A percentile compares a stretch with the other conserved stretches of the same genome.
Evolutionary conservation across 2,888 invertebrate species (phyloP).

Genomic region (Volucella zonaria): DNA sequence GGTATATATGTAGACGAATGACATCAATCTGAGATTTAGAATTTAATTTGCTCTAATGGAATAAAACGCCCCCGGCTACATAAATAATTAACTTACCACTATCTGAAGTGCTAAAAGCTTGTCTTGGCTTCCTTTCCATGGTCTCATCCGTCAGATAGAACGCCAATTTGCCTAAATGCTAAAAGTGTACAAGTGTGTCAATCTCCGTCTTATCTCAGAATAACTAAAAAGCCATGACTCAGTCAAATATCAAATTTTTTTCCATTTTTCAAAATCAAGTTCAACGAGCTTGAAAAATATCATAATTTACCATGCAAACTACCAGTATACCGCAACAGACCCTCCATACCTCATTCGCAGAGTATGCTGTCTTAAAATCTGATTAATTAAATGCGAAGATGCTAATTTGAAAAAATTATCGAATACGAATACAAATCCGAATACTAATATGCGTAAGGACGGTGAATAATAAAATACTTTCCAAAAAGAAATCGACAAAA

Average conservation of each 20-base stretch:
- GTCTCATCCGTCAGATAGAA: background rate
- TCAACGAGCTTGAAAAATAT: constrained; percentile 9
- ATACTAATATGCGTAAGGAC: constrained; percentile 24
- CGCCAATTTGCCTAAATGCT: constrained; percentile 3
- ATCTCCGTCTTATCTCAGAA: constrained; percentile 2
- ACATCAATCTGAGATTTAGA: too few relatives aligned
- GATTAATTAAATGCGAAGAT: constrained; percentile 47
- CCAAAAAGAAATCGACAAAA: constrained; percentile 23
- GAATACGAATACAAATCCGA: background rate
- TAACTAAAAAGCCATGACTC: background rate
- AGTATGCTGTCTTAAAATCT: constrained; percentile 18
- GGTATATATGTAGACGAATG: background rate
- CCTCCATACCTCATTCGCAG: background rate
- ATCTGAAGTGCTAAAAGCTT: too few relatives aligned
- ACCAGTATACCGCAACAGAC: background rate
- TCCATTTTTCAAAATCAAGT: constrained; percentile 32
- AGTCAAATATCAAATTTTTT: constrained; percentile 7
- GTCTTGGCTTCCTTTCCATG: background rate
- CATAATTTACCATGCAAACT: constrained; percentile 24
- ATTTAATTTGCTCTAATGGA: too few relatives aligned
- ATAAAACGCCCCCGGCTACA: too few relatives aligned
- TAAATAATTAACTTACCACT: too few relatives aligned
- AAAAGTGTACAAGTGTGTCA: constrained; percentile 22
- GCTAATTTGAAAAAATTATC: constrained; percentile 23
- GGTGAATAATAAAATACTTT: constrained; percentile 10